Evolutionary conservation across 2,113 vertebrate genomes (phyloP).

Genomic region (Riparia riparia): DNA sequence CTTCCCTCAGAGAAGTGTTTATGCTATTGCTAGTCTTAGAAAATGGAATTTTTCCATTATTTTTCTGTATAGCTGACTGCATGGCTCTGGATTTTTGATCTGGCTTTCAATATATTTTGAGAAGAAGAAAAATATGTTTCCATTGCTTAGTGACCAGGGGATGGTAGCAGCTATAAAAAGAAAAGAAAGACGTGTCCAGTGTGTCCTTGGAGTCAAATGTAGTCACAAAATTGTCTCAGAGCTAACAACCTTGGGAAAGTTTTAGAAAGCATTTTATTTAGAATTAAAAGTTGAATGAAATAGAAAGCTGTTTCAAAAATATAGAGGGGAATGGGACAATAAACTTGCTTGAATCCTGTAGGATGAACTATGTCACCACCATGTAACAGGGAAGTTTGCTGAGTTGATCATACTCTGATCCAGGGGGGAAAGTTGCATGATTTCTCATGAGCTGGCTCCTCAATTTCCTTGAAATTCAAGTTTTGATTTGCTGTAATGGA

Average conservation of each 20-base stretch:
- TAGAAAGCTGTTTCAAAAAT: background rate
- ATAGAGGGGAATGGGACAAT: background rate
- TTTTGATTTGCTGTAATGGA: background rate
- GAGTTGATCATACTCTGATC: background rate
- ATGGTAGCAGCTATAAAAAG: background rate
- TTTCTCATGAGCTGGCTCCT: constrained; percentile 15
- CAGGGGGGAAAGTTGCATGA: background rate
- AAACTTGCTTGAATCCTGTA: background rate
- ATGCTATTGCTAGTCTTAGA: background rate
- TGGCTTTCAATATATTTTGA: background rate
- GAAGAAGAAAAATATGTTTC: background rate
- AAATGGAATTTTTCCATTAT: background rate
- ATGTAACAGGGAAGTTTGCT: background rate
- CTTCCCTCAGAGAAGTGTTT: background rate
- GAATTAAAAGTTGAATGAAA: background rate
- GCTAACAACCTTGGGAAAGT: background rate
- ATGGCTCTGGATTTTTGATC: background rate
- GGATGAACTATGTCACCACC: background rate
- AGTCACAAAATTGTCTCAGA: background rate
- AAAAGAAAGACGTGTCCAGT: background rate
- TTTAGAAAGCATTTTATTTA: background rate
- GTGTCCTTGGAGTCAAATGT: background rate
- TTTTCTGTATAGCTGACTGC: background rate
- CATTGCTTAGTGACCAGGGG: background rate
- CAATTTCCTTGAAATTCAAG: background rate